Evolutionary conservation across 2,113 vertebrate species (phyloP).

Genomic region (Gallinago undulata): DNA sequence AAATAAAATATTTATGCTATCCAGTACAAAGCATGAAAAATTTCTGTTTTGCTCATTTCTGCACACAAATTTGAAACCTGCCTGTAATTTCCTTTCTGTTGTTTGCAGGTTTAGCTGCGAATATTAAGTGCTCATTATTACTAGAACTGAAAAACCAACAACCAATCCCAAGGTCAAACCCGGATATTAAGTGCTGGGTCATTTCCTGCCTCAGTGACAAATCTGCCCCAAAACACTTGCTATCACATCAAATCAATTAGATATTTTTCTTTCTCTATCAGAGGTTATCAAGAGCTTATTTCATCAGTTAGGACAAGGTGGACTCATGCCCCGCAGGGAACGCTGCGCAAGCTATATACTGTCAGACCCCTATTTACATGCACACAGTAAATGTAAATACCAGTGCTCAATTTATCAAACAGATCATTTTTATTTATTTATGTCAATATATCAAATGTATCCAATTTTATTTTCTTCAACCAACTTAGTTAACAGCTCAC

Average conservation of each 20-base stretch:
- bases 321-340: neutral
- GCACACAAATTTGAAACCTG: neutral
- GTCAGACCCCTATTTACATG: neutral
- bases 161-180: neutral
- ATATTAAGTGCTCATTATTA: conserved; percentile 31
- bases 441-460: neutral
- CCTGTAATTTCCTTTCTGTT: neutral
- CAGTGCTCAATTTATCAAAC: neutral
- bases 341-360: neutral
- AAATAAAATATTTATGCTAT: conserved; percentile 67
- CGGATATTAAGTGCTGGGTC: neutral
- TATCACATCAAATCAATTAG: neutral
- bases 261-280: neutral
- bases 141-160: conserved; percentile 9
- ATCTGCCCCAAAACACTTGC: neutral
- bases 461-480: conserved; percentile 20
- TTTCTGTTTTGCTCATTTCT: conserved; percentile 27
- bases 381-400: neutral
- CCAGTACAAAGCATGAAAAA: conserved; percentile 29
- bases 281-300: neutral
- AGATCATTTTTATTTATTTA: neutral
- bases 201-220: neutral
- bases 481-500: conserved; percentile 22
- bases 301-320: fast-evolving
- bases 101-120: neutral